phyloP scores from a whole-genome alignment of 2,113 vertebrate genomes.

The Leucosticte australis region DNA sequence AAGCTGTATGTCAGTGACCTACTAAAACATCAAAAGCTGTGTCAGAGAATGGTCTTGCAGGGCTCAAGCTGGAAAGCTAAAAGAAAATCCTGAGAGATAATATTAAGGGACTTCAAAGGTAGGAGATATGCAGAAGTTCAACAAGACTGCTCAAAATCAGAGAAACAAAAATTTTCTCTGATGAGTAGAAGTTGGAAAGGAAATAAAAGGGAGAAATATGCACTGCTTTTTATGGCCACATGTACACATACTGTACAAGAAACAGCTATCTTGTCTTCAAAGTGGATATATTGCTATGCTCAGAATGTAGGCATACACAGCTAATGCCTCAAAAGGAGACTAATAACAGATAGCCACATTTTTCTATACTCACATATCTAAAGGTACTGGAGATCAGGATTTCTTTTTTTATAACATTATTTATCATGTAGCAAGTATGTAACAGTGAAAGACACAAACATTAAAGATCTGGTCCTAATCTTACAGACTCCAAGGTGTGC shows the following conservation, averaged over 20 bases:
- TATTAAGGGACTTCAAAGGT: conserved; percentile 13
- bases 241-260: not conserved
- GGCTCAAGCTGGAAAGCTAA: not conserved
- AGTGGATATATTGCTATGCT: not conserved
- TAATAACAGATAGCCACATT: not conserved
- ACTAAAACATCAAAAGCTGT: conserved; percentile 40
- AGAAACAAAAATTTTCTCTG: not conserved
- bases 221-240: not conserved
- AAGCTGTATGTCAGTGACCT: conserved; percentile 36
- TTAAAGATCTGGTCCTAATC: not conserved
- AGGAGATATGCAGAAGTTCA: not conserved
- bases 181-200: not conserved
- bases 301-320: not conserved
- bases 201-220: not conserved
- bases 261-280: not conserved
- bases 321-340: not conserved
- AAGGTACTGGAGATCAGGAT: not conserved
- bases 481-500: not conserved
- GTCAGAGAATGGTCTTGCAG: not conserved
- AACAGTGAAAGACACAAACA: not conserved
- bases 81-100: conserved; percentile 43
- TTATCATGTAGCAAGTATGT: not conserved
- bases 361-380: not conserved
- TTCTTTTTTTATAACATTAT: not conserved
- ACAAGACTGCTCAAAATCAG: not conserved